Evolutionary conservation across 2,797 vertebrate species (phyloP).

Genomic region (Chelonia mydas): DNA sequence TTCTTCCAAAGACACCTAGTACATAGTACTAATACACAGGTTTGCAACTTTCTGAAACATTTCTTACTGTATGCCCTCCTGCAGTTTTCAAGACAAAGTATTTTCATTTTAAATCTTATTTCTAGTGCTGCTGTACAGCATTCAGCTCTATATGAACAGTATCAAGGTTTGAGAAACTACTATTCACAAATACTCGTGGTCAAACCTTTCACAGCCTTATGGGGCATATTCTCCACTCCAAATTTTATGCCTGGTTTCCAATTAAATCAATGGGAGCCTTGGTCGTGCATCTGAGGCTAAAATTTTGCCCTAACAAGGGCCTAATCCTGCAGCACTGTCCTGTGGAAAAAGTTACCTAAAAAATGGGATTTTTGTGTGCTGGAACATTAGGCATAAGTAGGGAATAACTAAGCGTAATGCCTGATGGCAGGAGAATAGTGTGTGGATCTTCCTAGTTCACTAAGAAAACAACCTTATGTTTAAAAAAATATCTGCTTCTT

Average conservation of each 20-base stretch:
- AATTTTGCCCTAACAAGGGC: background rate
- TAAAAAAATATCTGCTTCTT: background rate
- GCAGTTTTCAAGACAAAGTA: background rate
- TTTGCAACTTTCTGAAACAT: background rate
- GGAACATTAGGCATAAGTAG: background rate
- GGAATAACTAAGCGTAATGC: background rate
- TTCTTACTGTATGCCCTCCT: background rate
- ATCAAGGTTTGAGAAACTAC: background rate
- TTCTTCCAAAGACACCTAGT: background rate
- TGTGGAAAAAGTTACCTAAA: background rate
- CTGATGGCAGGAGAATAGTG: background rate
- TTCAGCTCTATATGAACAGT: background rate
- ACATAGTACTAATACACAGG: background rate
- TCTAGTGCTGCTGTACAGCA: background rate
- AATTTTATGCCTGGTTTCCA: background rate
- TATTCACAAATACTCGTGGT: background rate
- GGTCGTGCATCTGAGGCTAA: accelerated
- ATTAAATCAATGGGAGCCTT: accelerated
- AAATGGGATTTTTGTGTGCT: background rate
- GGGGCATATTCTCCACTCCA: background rate
- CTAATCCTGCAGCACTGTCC: background rate
- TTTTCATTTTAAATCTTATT: background rate
- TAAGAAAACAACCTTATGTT: background rate
- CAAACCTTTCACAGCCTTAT: background rate
- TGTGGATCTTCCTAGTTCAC: background rate